Evolutionary conservation across 2,888 invertebrate species (phyloP).

Genomic region (Acleris literana): DNA sequence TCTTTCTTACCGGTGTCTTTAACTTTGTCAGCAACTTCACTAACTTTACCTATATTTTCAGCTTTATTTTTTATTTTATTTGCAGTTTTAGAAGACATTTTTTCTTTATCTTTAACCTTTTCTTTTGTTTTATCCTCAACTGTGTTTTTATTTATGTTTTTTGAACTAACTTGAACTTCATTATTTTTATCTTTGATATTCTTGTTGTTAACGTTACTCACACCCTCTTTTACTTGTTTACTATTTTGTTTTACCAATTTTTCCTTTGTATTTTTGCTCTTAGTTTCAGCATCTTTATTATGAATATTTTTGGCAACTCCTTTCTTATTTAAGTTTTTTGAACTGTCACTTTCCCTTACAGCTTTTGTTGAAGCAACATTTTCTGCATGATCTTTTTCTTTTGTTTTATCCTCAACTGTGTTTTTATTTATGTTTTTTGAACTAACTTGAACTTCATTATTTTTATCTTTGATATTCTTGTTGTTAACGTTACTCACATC

Average conservation of each 20-base stretch:
- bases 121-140: slow-evolving; percentile 25
- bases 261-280: slow-evolving; percentile 26
- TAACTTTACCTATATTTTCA: not conserved
- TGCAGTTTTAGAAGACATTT: not conserved
- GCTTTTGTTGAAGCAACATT: too few relatives aligned
- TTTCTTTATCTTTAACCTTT: not conserved
- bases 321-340: not conserved
- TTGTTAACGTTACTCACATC: slow-evolving; percentile 14
- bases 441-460: not conserved
- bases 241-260: slow-evolving; percentile 22
- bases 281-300: not conserved
- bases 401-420: slow-evolving; percentile 27
- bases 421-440: slow-evolving; percentile 13
- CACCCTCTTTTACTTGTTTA: slow-evolving; percentile 27
- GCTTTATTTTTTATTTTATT: not conserved
- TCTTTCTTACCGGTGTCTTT: not conserved
- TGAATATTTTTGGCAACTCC: not conserved
- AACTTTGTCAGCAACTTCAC: not conserved
- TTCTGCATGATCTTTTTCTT: slow-evolving; percentile 6
- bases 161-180: not conserved
- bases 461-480: slow-evolving; percentile 26
- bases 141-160: slow-evolving; percentile 16
- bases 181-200: slow-evolving; percentile 27
- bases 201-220: slow-evolving; percentile 19
- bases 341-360: not conserved